Conservation (phyloP, 2,113 vertebrate genomes). For the Calyptomena viridis region DNA sequence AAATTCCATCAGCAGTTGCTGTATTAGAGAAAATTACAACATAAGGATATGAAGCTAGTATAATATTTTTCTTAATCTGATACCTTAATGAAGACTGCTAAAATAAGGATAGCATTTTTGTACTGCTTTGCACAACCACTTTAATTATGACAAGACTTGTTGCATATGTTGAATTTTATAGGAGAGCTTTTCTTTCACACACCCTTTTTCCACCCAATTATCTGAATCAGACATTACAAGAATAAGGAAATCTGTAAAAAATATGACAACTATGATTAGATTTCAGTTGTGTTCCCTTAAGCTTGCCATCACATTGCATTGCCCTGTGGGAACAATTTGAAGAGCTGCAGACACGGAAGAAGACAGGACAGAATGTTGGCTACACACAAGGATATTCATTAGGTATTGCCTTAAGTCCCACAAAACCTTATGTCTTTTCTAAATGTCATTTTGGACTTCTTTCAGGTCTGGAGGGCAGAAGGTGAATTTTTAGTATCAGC, state of each 20-base stretch:
- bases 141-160: not conserved
- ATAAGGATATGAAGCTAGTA: not conserved
- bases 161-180: not conserved
- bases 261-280: not conserved
- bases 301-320: not conserved
- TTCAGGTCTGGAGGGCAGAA: not conserved
- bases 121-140: not conserved
- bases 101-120: not conserved
- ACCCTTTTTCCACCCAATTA: not conserved
- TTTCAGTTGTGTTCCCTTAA: not conserved
- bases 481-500: not conserved
- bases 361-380: not conserved
- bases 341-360: not conserved
- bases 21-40: not conserved
- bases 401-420: not conserved
- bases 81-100: not conserved
- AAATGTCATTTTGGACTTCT: not conserved
- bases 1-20: not conserved
- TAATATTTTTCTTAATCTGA: not conserved
- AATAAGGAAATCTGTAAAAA: not conserved
- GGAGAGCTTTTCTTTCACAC: not conserved
- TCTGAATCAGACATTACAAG: not conserved
- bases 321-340: not conserved
- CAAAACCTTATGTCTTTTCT: not conserved
- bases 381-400: not conserved